A percentile compares a stretch with the other conserved stretches of the same genome.
These are phyloP conservation scores for Chelmon rostratus DNA, from an alignment of 2,797 vertebrate genomes.

Conservation along the genomic window DNA sequence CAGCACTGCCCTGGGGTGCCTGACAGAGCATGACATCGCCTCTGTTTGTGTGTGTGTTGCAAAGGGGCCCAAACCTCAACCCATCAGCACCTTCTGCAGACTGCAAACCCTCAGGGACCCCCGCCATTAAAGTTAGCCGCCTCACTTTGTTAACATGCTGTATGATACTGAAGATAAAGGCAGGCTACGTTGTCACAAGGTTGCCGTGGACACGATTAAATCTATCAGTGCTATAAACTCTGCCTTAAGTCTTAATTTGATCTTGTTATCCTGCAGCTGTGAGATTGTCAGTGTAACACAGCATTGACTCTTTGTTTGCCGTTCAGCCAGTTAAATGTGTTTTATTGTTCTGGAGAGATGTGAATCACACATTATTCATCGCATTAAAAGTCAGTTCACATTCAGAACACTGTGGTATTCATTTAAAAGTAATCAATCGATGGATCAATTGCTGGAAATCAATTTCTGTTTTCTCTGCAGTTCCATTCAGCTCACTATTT, in stretches of 20 bases:
- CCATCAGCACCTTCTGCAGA: constrained; percentile 68
- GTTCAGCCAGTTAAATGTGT: constrained; percentile 15
- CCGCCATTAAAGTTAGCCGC: constrained; percentile 36
- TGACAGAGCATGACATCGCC: constrained; percentile 68
- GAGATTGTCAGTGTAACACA: constrained; percentile 7
- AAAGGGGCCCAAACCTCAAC: constrained; percentile 46
- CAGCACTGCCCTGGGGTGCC: constrained; percentile 70
- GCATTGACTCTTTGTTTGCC: constrained; percentile 3
- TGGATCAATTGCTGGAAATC: constrained; percentile 40
- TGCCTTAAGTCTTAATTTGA: not conserved
- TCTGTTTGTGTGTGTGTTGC: constrained; percentile 43
- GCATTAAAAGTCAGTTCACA: not conserved
- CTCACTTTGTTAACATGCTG: constrained; percentile 53
- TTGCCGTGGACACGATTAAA: constrained; percentile 31
- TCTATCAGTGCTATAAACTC: not conserved
- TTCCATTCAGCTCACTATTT: not conserved
- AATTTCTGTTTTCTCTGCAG: not conserved
- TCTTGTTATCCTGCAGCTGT: constrained; percentile 8
- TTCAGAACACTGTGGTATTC: constrained; percentile 8
- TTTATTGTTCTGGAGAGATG: constrained; percentile 22
- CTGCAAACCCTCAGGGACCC: constrained; percentile 51
- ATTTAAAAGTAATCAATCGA: constrained; percentile 40
- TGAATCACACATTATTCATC: constrained; percentile 20
- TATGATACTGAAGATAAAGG: constrained; percentile 43
- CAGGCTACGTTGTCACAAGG: constrained; percentile 33